phyloP scores from a whole-genome alignment of 2,888 invertebrate genomes.

The Drosophila austrosaltans region DNA sequence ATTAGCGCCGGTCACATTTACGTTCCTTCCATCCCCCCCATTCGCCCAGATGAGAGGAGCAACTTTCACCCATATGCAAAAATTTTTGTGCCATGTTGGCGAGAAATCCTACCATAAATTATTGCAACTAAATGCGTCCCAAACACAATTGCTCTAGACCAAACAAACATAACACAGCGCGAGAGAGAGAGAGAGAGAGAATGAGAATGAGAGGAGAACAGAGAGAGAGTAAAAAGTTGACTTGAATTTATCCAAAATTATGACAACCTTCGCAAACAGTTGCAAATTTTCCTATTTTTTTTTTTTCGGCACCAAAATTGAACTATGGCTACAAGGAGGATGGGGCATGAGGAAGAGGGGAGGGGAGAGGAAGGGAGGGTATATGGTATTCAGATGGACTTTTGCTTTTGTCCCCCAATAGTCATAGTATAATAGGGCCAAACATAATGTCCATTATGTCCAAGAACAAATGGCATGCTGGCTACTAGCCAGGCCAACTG shows the following conservation, averaged over 20 bases:
- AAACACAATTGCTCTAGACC: slow-evolving; percentile 12
- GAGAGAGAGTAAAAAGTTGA: slow-evolving; percentile 33
- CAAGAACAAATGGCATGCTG: slow-evolving; percentile 82
- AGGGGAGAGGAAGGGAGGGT: neutral
- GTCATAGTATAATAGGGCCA: slow-evolving; percentile 76
- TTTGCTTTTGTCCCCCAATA: slow-evolving; percentile 62
- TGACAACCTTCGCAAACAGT: slow-evolving; percentile 47
- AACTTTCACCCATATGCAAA: slow-evolving; percentile 45
- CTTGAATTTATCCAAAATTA: slow-evolving; percentile 66
- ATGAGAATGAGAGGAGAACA: neutral
- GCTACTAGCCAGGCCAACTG: slow-evolving; percentile 47
- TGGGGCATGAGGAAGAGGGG: neutral
- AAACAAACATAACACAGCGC: neutral
- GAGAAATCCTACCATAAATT: slow-evolving; percentile 50
- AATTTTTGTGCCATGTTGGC: slow-evolving; percentile 35
- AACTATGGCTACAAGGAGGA: slow-evolving; percentile 26
- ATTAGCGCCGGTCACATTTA: slow-evolving; percentile 59
- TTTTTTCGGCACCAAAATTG: slow-evolving; percentile 38
- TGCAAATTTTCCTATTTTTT: slow-evolving; percentile 11
- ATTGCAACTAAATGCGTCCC: slow-evolving; percentile 52
- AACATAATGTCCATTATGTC: slow-evolving; percentile 83
- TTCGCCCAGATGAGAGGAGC: neutral
- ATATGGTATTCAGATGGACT: neutral
- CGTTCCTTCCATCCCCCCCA: slow-evolving; percentile 14
- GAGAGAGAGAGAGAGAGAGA: neutral